phyloP scores from a whole-genome alignment of 2,888 invertebrate species.

The Amorpha juglandis region DNA sequence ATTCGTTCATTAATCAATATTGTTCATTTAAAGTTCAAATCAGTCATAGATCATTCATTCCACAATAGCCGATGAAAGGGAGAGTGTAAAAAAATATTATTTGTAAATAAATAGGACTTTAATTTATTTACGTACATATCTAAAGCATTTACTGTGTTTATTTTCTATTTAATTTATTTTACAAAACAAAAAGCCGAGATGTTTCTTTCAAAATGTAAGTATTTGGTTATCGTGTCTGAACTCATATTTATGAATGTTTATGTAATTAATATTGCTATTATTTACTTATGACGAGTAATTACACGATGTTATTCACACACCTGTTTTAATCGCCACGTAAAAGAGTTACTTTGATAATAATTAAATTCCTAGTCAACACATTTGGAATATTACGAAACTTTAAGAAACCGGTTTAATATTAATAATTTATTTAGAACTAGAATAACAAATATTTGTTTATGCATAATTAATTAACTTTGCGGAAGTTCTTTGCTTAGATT shows the following conservation, averaged over 20 bases:
- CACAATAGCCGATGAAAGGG: not conserved
- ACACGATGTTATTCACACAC: too few species aligned
- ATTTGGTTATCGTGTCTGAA: slow-evolving; percentile 28
- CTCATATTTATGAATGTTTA: slow-evolving; percentile 3
- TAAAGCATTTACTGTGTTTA: slow-evolving; percentile 34
- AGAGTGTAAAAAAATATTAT: not conserved
- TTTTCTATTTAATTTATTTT: slow-evolving; percentile 7
- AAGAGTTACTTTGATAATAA: not conserved
- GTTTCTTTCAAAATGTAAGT: slow-evolving; percentile 40
- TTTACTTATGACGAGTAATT: too few species aligned
- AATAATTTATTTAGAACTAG: not conserved
- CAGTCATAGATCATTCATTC: slow-evolving; percentile 15
- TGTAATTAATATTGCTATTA: not conserved
- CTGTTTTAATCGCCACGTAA: not conserved
- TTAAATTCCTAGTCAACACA: too few species aligned
- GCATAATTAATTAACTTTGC: slow-evolving; percentile 14
- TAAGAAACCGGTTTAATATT: not conserved
- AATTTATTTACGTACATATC: not conserved
- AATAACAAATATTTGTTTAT: slow-evolving; percentile 12
- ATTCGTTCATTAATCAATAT: not conserved
- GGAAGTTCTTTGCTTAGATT: not conserved
- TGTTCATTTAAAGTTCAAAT: too few species aligned
- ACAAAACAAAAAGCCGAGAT: slow-evolving; percentile 33
- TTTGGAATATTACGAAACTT: not conserved
- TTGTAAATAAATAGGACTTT: not conserved